phyloP scores from a whole-genome alignment of 2,888 invertebrate species.

The Entomobrya proxima region DNA sequence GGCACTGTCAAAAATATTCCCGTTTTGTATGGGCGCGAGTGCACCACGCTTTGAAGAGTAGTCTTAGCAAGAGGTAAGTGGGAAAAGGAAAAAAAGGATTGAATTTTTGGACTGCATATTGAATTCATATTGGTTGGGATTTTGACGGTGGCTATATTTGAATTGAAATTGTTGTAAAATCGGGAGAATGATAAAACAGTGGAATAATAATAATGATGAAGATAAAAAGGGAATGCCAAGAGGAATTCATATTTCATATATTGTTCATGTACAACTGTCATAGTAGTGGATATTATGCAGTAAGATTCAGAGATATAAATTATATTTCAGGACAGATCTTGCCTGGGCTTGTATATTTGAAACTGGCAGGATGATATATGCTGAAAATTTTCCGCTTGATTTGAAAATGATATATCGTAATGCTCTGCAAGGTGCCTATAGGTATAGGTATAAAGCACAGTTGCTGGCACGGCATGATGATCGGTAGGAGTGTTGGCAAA shows the following conservation, averaged over 20 bases:
- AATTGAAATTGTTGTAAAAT: conserved; percentile 8
- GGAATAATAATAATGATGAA: conserved; percentile 1
- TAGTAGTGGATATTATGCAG: not conserved
- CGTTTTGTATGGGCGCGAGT: too few species aligned
- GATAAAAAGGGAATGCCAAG: conserved; percentile 4
- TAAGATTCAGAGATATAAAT: not conserved
- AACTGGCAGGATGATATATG: conserved; percentile 48
- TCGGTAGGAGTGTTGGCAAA: conserved; percentile 42
- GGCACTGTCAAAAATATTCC: conserved; percentile 20
- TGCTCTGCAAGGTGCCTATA: not conserved
- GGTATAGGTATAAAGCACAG: not conserved
- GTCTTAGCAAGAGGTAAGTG: not conserved
- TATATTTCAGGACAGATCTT: not conserved
- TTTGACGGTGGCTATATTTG: not conserved
- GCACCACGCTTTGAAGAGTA: not conserved
- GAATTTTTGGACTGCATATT: not conserved
- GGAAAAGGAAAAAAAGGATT: conserved; percentile 10
- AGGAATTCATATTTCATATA: not conserved
- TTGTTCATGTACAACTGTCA: too few species aligned
- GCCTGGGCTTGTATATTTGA: not conserved
- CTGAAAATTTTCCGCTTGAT: conserved; percentile 54
- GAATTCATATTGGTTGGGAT: conserved; percentile 2
- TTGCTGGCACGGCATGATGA: conserved; percentile 8
- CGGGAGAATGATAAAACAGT: not conserved
- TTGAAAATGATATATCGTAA: conserved; percentile 47